These are phyloP conservation scores for Hyperoplus lanceolatus DNA, from an alignment of 2,797 vertebrate genomes.

Conservation along the genomic window DNA sequence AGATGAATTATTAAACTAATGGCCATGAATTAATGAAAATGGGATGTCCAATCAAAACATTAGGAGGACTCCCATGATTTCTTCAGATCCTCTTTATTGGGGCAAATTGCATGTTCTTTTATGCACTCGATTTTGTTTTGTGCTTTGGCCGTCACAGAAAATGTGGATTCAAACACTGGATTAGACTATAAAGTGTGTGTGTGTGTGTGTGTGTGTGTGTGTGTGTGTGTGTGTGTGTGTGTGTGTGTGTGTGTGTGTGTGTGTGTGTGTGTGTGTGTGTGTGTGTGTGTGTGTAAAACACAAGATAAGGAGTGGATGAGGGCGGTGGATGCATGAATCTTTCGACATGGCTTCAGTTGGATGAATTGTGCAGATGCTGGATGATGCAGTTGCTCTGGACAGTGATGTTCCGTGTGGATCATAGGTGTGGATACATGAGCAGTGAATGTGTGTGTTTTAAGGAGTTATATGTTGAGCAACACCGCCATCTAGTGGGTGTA, in stretches of 20 bases:
- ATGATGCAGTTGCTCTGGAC: background rate
- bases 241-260: no score
- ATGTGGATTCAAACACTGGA: background rate
- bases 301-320: background rate
- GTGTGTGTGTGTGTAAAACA: background rate
- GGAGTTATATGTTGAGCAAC: slow-evolving; percentile 27
- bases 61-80: background rate
- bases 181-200: background rate
- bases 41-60: slow-evolving; percentile 36
- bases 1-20: slow-evolving; percentile 67
- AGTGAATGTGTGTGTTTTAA: background rate
- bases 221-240: no score
- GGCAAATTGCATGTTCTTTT: background rate
- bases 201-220: no score
- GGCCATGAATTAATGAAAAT: slow-evolving; percentile 50
- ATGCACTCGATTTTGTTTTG: background rate
- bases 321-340: background rate
- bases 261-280: no score
- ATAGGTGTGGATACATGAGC: background rate
- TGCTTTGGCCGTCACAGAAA: background rate
- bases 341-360: background rate
- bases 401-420: no score
- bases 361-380: background rate
- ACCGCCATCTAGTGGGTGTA: slow-evolving; percentile 56
- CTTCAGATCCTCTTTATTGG: slow-evolving; percentile 3